Evolutionary conservation across 1,140 invertebrate species (phyloP), one percentile per base, ranked within the genome.

Genomic region (Archegozetes longisetosus): DNA sequence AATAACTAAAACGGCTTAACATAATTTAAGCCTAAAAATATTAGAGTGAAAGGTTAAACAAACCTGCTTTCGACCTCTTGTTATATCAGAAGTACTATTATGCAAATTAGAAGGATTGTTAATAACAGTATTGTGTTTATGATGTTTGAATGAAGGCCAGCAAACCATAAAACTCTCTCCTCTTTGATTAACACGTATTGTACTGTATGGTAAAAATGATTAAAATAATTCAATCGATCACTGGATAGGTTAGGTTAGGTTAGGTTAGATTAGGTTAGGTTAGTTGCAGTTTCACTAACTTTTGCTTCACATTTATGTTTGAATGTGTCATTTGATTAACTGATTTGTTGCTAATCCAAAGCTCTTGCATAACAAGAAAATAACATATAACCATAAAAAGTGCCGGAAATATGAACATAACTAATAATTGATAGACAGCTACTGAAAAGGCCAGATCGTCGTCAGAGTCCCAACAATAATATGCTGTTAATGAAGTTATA

Each of bases 371-470:
- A 26, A 74, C 73, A 20, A 67, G 65, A 27, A 69, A 63, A 62
- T 75, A 75, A 61, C 74, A 74, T 58, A 71, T 67, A 3, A 68
- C 54, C 68, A 75, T 71, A 48, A 74, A 64, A n/a, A 68, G 25
- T 6, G 71, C 69, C 2, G 74, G 74, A n/a, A 74, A 50, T 0
- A 68, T 52, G 61, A 74, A 75, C 67, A 74, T 70, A 12, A 71
- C 65, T 26, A 69, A 48, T 47, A 74, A 62, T 61, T 74, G 72
- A 65, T 73, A 74, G 26, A 72, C 62, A 20, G 71, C 68, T 48
- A 72, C 71, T 0, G 14, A 24, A 20, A 62, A 55, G n/a, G 66
- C 65, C 23, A 71, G 53, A 1, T 66, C 58, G 22, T 68, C 66
- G 27, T 67, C 67, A 25, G 61, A 60, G 63, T 72, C 71, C 9